Percentiles rank a stretch among this genome's conserved stretches.
Conservation (phyloP, 1,140 invertebrate species). For the Drosophila asahinai region DNA sequence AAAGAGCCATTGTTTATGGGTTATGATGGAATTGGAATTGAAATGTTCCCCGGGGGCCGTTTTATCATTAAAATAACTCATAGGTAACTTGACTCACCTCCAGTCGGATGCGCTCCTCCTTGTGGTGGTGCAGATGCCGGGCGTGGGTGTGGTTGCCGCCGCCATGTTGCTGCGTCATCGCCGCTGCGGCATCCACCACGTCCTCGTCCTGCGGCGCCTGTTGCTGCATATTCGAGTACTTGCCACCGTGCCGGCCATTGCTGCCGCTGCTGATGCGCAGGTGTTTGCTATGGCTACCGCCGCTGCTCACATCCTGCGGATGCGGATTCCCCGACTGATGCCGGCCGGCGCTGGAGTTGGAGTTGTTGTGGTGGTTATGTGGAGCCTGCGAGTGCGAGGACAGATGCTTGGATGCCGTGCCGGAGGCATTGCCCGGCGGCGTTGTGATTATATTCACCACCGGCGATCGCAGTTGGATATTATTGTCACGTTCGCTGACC, state of each 20-base stretch:
- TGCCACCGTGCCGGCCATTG: constrained; percentile 65
- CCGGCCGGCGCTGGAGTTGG: constrained; percentile 19
- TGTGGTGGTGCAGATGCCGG: constrained; percentile 73
- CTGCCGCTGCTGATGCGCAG: constrained; percentile 69
- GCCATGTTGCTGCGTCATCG: constrained; percentile 45
- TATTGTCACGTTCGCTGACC: constrained; percentile 85
- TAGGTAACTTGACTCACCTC: constrained; percentile 66
- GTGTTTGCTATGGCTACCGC: constrained; percentile 69
- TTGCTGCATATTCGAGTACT: constrained; percentile 72
- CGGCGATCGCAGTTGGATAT: constrained; percentile 79
- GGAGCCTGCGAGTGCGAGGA: constrained; percentile 19
- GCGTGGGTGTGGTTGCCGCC: constrained; percentile 48
- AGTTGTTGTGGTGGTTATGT: constrained; percentile 33
- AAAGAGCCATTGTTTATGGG: constrained; percentile 43
- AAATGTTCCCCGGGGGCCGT: too few relatives aligned
- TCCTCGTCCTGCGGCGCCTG: constrained; percentile 60
- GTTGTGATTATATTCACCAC: constrained; percentile 83
- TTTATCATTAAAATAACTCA: constrained; percentile 8
- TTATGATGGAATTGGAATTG: constrained; percentile 5
- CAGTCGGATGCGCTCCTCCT: constrained; percentile 80
- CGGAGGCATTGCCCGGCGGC: constrained; percentile 66
- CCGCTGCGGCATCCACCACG: constrained; percentile 65
- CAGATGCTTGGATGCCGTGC: constrained; percentile 32
- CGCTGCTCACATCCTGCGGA: constrained; percentile 61
- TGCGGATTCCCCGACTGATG: constrained; percentile 24